Evolutionary conservation across 2,888 invertebrate genomes (phyloP), one percentile per base, ranked within the genome.

Genomic region (Sisyra terminalis): DNA sequence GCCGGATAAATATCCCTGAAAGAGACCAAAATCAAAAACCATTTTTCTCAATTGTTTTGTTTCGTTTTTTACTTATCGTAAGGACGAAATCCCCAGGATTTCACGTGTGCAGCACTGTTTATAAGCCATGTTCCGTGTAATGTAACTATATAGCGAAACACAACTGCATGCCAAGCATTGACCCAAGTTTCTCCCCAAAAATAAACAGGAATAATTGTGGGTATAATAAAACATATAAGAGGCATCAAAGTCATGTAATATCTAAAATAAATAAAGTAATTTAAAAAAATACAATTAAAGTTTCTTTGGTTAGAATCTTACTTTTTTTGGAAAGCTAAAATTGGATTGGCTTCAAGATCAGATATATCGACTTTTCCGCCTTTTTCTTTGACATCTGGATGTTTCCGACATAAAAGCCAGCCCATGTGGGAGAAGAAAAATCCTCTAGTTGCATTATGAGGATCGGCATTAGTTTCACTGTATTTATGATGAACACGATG

Each of bases 351-450:
- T 45, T 78, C 74, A 37, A 94, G 64, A 58, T 94, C 94, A 10
- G 76, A 78, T 75, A 93, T 75, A 57, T 92, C 89, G 7, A 94
- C 71, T 9, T 70, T 65, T 47, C 79, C 79, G 29, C 93, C 92
- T 57, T 86, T 89, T 30, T 63, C 69, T 50, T 77, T 77, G 11
- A 94, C 89, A 46, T 88, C 86, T 32, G 80, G 83, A 58, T 93
- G 93, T 58, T 94, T 94, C 47, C 77, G 74, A 41, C 81, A 65
- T 67, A 92, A 69, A 49, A 94, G 65, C 94, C 94, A 94, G 15
- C 94, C 94, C 57, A 93, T 83, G 60, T 94, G 94, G 0, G 90
- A 80, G 64, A 93, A 94, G 69, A 94, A 93, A 67, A 94, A 92
- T 1, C 94, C 96, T 46, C 90, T 69, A 29, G 69, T 70, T 0